Percentiles rank a stretch among this genome's conserved stretches.
Conservation (phyloP, 2,888 invertebrate genomes). For the Epinotia nisella region DNA sequence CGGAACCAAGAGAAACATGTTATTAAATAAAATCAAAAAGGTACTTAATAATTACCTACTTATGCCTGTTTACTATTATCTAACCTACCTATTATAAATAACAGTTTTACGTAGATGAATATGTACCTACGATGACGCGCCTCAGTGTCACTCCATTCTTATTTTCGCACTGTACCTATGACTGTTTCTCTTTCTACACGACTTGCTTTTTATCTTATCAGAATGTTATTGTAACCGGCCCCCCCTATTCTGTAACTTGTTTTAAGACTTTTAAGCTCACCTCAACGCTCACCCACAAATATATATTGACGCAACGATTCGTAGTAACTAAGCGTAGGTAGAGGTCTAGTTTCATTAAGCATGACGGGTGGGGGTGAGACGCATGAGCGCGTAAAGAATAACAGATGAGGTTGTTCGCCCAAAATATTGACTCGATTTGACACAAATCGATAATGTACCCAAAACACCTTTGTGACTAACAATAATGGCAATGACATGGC, state of each 20-base stretch:
- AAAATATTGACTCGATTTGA: slow-evolving; percentile 20
- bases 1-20: not conserved
- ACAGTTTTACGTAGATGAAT: not conserved
- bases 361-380: too few relatives aligned
- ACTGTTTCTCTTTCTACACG: not conserved
- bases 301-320: too few relatives aligned
- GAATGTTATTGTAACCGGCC: slow-evolving; percentile 29
- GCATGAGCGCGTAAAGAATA: too few relatives aligned
- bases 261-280: too few relatives aligned
- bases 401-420: slow-evolving; percentile 37
- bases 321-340: too few relatives aligned
- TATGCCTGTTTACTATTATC: too few relatives aligned
- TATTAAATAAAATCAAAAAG: too few relatives aligned
- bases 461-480: slow-evolving; percentile 24
- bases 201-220: slow-evolving; percentile 27
- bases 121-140: not conserved
- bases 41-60: too few relatives aligned
- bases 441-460: slow-evolving; percentile 24
- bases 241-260: too few relatives aligned
- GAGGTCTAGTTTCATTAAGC: too few relatives aligned
- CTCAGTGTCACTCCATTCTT: not conserved
- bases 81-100: not conserved
- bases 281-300: too few relatives aligned
- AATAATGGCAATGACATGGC: slow-evolving; percentile 33
- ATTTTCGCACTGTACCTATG: not conserved